Base-by-base conservation (phyloP, 2,888 invertebrate genomes). In the Caenorhabditis sp. region DNA sequence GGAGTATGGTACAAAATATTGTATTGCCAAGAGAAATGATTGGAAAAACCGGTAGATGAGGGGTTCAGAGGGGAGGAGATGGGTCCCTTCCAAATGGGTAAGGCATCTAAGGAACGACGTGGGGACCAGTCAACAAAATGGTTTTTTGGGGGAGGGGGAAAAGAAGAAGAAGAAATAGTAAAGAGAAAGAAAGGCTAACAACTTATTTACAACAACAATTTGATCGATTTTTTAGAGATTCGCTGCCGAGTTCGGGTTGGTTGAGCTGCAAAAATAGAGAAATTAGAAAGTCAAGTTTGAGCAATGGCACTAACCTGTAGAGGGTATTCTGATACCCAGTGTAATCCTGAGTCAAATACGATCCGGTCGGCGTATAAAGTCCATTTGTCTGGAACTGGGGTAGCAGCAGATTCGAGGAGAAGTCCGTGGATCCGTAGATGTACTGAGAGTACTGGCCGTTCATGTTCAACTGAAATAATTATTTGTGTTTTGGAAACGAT, bases 211-310 rank as follows among this genome's bases (percentile, higher is more conserved):
- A 35, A 35, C 35, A 35, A 35, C 35, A 35, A 35, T 7, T 35
- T 35, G 35, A 35, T 35, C 35, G 15, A 37, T 37, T 37, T 13
- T 35, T 85, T 62, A 85, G 24, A 85, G 79, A 58, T 86, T 86
- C 9, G 84, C 83, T 17, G 82, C 84, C 15, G 85, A 83, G 58
- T 83, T 82, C 30, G 85, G 84, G 62, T 84, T 84, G 37, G 74
- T 79, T 13, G 83, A 80, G 78, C 86, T 85, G 75, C 75, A 85
- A 85, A 22, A 30, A 5, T 17, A 37, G 22, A 37, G 7, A 8
- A 11, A 17, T 22, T 32, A 32, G 32, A 58, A 58, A 5, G 41
- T 26, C 27, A 20, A 11, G 15, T 15, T 11, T 48, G 32, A 24
- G 55, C 13, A 17, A 52, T 20, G 15, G n/a, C 9, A 46, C 32